These are phyloP conservation scores for Fregetta grallaria DNA, from an alignment of 2,113 vertebrate genomes.

Conservation along the genomic window DNA sequence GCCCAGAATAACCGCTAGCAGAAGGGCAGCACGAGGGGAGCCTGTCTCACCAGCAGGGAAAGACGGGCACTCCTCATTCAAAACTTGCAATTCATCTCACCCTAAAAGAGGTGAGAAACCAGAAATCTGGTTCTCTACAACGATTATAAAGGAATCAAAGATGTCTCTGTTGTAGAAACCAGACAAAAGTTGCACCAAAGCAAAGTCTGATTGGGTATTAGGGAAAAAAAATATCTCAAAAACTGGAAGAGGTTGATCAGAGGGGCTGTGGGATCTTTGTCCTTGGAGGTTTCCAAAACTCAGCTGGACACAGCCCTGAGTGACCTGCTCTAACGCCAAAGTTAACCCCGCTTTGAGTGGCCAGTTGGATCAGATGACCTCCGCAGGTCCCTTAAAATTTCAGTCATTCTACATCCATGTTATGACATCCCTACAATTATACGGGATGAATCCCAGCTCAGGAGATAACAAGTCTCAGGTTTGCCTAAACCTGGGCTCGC, in stretches of 20 bases:
- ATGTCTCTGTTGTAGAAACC: background rate
- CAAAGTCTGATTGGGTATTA: background rate
- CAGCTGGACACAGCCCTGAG: background rate
- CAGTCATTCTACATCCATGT: background rate
- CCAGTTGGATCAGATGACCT: background rate
- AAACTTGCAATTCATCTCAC: background rate
- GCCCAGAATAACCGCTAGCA: background rate
- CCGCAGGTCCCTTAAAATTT: background rate
- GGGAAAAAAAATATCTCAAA: background rate
- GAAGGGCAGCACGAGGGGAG: background rate
- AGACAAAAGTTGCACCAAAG: background rate
- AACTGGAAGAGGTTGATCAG: background rate
- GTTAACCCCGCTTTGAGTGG: background rate
- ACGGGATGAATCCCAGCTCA: background rate
- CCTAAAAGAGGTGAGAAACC: background rate
- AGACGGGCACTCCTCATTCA: background rate
- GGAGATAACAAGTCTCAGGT: background rate
- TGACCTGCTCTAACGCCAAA: background rate
- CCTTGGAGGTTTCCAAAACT: background rate
- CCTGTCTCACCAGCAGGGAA: background rate
- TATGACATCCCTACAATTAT: background rate
- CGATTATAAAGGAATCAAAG: background rate
- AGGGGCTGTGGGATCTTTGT: background rate
- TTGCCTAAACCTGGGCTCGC: rapidly evolving
- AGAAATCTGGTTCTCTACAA: background rate